A percentile compares a stretch with the other conserved stretches of the same genome.
Conservation (phyloP, 2,797 vertebrate genomes). For the Brachyalestes nurse region DNA sequence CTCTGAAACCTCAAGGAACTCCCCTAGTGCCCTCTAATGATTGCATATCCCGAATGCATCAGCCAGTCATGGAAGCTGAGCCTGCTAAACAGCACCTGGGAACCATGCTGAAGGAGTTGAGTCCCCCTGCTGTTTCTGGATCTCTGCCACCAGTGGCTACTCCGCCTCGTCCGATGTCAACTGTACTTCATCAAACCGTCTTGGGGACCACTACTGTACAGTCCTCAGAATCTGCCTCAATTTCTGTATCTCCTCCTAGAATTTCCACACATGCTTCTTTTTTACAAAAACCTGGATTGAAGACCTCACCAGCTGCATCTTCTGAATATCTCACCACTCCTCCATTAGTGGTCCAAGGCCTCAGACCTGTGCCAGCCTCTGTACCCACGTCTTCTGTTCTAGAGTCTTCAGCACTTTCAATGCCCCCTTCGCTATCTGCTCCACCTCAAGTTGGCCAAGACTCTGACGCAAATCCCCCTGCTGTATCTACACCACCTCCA, state of each 20-base stretch:
- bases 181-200: slow-evolving; percentile 12
- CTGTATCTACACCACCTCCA: slow-evolving; percentile 41
- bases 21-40: slow-evolving; percentile 60
- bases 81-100: slow-evolving; percentile 59
- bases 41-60: slow-evolving; percentile 58
- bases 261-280: slow-evolving; percentile 19
- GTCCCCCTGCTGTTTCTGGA: slow-evolving; percentile 51
- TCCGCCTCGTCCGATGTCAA: slow-evolving; percentile 32
- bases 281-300: slow-evolving; percentile 25
- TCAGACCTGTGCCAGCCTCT: slow-evolving; percentile 55
- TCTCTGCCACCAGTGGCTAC: slow-evolving; percentile 41
- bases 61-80: slow-evolving; percentile 55
- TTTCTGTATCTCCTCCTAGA: slow-evolving; percentile 11
- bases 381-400: slow-evolving; percentile 52
- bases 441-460: slow-evolving; percentile 45
- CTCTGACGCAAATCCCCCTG: slow-evolving; percentile 48
- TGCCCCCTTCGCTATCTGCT: slow-evolving; percentile 56
- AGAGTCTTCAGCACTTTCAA: slow-evolving; percentile 54
- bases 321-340: slow-evolving; percentile 66
- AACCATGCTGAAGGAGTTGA: slow-evolving; percentile 61
- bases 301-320: slow-evolving; percentile 22
- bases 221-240: slow-evolving; percentile 21
- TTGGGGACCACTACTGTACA: background rate
- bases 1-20: slow-evolving; percentile 59
- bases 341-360: slow-evolving; percentile 61